Evolutionary conservation across 2,113 vertebrate species (phyloP).

Genomic region (Nesospiza acunhae): DNA sequence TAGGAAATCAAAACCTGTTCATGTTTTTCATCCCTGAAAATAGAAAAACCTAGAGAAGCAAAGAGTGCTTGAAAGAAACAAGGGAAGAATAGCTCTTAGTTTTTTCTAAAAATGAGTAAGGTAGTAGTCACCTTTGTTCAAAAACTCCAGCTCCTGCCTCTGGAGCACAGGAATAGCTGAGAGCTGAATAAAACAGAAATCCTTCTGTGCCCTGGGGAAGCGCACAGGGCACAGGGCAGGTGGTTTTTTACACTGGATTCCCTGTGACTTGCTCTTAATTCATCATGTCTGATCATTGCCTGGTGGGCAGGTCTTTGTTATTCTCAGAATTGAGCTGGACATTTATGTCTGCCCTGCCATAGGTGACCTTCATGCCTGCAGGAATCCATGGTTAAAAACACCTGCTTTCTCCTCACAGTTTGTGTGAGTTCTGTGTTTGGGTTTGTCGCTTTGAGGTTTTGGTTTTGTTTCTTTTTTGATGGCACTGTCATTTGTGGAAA

Average conservation of each 20-base stretch:
- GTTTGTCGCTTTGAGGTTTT: not conserved
- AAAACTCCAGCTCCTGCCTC: not conserved
- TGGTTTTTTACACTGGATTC: not conserved
- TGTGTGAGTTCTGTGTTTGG: not conserved
- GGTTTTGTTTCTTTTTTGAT: not conserved
- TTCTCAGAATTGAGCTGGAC: not conserved
- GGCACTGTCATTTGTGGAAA: not conserved
- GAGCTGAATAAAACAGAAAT: not conserved
- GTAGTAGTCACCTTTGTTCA: not conserved
- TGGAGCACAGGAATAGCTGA: not conserved
- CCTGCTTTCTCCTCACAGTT: not conserved
- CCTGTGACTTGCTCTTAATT: not conserved
- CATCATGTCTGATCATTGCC: not conserved
- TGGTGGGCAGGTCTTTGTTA: not conserved
- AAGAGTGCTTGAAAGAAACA: not conserved
- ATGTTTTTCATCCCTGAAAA: not conserved
- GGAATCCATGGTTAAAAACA: not conserved
- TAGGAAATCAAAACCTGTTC: not conserved
- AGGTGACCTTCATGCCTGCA: not conserved
- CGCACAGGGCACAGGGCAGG: rapidly evolving
- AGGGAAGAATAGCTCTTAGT: not conserved
- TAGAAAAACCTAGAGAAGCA: not conserved
- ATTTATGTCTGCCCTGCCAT: not conserved
- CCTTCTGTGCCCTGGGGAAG: not conserved
- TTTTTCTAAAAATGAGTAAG: not conserved